phyloP scores from a whole-genome alignment of 2,113 vertebrate genomes.

The Plotosus lineatus region DNA sequence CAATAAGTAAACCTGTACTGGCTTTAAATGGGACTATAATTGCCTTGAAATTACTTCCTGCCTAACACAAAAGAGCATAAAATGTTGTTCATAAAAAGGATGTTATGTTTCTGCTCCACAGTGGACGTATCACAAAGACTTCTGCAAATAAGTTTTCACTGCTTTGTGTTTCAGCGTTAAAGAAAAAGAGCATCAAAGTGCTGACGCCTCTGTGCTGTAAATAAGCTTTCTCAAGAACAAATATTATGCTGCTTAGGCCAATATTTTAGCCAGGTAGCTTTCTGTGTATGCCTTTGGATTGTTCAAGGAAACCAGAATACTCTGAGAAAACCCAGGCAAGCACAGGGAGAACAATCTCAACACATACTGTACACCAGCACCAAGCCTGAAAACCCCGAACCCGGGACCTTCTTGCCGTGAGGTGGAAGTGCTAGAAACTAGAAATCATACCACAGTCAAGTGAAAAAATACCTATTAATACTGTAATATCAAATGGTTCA shows the following conservation, averaged over 20 bases:
- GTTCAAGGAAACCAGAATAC: too few species aligned
- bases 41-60: conserved; percentile 34
- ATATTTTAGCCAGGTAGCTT: too few species aligned
- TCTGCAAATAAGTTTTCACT: neutral
- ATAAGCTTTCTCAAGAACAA: conserved; percentile 32
- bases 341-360: too few species aligned
- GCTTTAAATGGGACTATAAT: conserved; percentile 45
- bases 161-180: conserved; percentile 23
- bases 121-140: conserved; percentile 15
- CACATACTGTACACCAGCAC: too few species aligned
- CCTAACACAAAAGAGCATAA: conserved; percentile 28
- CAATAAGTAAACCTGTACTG: neutral
- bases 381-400: too few species aligned
- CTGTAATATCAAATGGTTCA: too few species aligned
- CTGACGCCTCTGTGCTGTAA: neutral
- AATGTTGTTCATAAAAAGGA: conserved; percentile 24
- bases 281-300: too few species aligned
- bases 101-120: neutral
- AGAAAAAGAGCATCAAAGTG: neutral
- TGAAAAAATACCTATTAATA: too few species aligned
- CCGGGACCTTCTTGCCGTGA: too few species aligned
- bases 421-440: too few species aligned
- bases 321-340: too few species aligned
- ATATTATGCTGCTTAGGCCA: conserved; percentile 26
- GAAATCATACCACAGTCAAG: too few species aligned